Evolutionary conservation across 2,797 vertebrate species (phyloP).

Genomic region (Mionectes olivaceus): DNA sequence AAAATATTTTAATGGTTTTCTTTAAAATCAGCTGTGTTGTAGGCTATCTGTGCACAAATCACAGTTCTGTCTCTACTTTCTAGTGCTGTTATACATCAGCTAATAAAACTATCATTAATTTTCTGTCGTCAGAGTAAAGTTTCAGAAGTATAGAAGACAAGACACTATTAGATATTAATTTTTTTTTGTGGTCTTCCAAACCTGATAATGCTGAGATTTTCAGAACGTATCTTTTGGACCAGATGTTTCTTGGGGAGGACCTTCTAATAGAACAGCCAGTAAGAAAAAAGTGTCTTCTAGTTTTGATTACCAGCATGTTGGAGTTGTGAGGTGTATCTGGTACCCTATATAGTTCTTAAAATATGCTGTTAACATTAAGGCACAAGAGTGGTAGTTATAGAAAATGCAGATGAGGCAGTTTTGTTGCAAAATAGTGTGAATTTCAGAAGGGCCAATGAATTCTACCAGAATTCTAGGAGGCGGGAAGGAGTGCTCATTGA

Average conservation of each 20-base stretch:
- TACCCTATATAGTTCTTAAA: background rate
- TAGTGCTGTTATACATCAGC: background rate
- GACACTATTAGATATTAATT: background rate
- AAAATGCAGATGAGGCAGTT: background rate
- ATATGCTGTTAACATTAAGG: background rate
- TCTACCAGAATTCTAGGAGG: background rate
- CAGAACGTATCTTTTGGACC: background rate
- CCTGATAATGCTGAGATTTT: background rate
- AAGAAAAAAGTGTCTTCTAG: background rate
- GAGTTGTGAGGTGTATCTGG: background rate
- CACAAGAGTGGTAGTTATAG: background rate
- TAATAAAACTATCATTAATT: background rate
- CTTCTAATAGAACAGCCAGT: background rate
- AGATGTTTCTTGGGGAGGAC: background rate
- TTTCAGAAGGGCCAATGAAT: slow-evolving; percentile 15
- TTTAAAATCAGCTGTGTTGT: background rate
- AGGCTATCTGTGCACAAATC: background rate
- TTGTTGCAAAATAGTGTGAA: background rate
- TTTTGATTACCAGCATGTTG: background rate
- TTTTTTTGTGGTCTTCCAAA: background rate
- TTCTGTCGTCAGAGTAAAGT: background rate
- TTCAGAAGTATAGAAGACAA: background rate
- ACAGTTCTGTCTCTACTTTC: background rate
- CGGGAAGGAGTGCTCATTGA: background rate
- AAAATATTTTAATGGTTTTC: background rate